phyloP scores from a whole-genome alignment of 2,888 invertebrate species.

The Sesia bembeciformis region DNA sequence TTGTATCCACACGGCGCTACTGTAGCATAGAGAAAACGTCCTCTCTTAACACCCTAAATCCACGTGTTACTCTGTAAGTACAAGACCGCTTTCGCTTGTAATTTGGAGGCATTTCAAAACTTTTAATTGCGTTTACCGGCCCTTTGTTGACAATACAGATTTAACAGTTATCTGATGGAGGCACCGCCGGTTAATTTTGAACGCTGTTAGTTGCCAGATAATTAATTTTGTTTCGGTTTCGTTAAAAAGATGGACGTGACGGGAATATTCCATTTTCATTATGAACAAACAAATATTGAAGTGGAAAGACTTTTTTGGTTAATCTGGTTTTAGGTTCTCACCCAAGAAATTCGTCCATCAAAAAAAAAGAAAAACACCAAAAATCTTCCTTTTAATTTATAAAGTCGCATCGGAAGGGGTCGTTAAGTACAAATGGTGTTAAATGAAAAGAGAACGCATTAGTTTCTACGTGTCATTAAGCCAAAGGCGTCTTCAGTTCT shows the following conservation, averaged over 20 bases:
- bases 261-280: too few relatives aligned
- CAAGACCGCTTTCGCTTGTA: slow-evolving; percentile 3
- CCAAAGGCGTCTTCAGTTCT: too few relatives aligned
- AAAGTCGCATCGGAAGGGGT: neutral
- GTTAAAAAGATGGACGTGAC: neutral
- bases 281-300: too few relatives aligned
- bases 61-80: neutral
- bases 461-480: neutral
- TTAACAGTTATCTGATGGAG: slow-evolving; percentile 11
- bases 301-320: too few relatives aligned
- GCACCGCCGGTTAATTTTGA: slow-evolving; percentile 8
- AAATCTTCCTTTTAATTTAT: too few relatives aligned
- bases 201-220: slow-evolving; percentile 7
- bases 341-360: too few relatives aligned
- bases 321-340: too few relatives aligned
- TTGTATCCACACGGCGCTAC: too few relatives aligned
- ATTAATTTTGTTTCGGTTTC: neutral
- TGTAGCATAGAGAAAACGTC: too few relatives aligned
- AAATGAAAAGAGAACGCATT: neutral
- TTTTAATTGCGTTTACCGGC: slow-evolving; percentile 14
- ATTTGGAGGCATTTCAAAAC: slow-evolving; percentile 5
- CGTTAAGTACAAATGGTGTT: neutral
- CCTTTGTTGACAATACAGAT: slow-evolving; percentile 14
- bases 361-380: too few relatives aligned
- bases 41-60: too few relatives aligned